Evolutionary conservation across 2,888 invertebrate genomes (phyloP), one percentile per base, ranked within the genome.

Genomic region (Tanypteryx hageni): DNA sequence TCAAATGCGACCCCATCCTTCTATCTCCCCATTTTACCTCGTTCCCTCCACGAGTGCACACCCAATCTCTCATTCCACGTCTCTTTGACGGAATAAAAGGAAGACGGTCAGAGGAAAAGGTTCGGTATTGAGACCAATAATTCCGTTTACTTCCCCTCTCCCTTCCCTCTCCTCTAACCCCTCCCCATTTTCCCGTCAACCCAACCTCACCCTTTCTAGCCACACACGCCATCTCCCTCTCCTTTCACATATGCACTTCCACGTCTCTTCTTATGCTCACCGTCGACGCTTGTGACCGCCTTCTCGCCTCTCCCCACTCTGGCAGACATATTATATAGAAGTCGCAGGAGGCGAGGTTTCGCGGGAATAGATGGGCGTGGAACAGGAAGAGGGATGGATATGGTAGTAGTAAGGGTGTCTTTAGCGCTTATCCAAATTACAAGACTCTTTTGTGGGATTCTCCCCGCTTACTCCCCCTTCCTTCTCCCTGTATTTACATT

Each of bases 101-200:
- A 64, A 64, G 64, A 68, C 68, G 68, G 68, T 68, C 68, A 76
- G 76, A 76, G 76, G 22, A 76, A 27, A 76, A 76, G 44, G 22
- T 27, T 27, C 22, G 27, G 76, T 76, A 76, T 27, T 27, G 76
- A 76, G 76, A 22, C 22, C 22, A 76, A 76, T 76, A 76, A 76
- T 76, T 7, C 27, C 27, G 76, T 27, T 27, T 22, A 11, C 22
- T 27, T 76, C 76, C 27, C 22, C 22, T 18, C 64, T 64, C 64
- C 64, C 18, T 18, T 1, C 61, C 18, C 14, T 16, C 18, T 64
- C 64, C n/a, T 64, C n/a, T 14, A 64, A 13, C 64, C 64, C 64
- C 16, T 64, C n/a, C 14, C 64, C 16, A n/a, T n/a, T 64, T 61
- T 18, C 61, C 61, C 61, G 3, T 61, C 61, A 18, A 61, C 13